phyloP scores from a whole-genome alignment of 2,113 vertebrate species.

The Protomyctophum bolini region DNA sequence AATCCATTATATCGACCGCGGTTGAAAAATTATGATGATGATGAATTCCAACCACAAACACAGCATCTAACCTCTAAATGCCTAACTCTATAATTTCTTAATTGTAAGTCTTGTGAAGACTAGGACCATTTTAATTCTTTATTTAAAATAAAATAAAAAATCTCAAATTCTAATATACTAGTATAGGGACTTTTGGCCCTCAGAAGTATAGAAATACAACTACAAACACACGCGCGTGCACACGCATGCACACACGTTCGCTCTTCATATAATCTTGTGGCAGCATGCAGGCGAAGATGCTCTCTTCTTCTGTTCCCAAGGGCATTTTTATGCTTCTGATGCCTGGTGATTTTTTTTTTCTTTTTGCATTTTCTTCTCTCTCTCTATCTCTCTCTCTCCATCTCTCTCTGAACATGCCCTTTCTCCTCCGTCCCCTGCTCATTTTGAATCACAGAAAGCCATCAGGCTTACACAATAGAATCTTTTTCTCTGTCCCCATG shows the following conservation, averaged over 20 bases:
- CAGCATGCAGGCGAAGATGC: conserved; percentile 43
- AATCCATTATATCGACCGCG: too few relatives aligned
- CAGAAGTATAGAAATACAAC: too few relatives aligned
- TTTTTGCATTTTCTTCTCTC: conserved; percentile 13
- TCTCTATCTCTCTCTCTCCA: conserved; percentile 25
- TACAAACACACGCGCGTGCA: conserved; percentile 3
- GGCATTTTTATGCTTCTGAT: conserved; percentile 34
- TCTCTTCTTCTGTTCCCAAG: conserved; percentile 37
- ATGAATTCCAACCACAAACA: too few relatives aligned
- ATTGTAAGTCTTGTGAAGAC: too few relatives aligned
- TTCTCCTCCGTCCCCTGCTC: conserved; percentile 54
- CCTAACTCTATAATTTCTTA: too few relatives aligned
- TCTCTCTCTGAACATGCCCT: conserved; percentile 50
- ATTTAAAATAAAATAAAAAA: too few relatives aligned
- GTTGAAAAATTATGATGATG: too few relatives aligned
- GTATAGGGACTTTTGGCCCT: too few relatives aligned
- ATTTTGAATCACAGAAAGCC: conserved; percentile 67
- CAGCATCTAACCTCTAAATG: too few relatives aligned
- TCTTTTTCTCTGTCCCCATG: conserved; percentile 33
- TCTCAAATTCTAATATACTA: too few relatives aligned
- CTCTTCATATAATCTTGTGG: conserved; percentile 22
- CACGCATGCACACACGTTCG: conserved; percentile 20
- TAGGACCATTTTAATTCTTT: too few relatives aligned
- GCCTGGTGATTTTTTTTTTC: conserved; percentile 42
- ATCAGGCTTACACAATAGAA: conserved; percentile 64